Conservation (phyloP, 2,888 invertebrate species). For the Apeira syringaria region DNA sequence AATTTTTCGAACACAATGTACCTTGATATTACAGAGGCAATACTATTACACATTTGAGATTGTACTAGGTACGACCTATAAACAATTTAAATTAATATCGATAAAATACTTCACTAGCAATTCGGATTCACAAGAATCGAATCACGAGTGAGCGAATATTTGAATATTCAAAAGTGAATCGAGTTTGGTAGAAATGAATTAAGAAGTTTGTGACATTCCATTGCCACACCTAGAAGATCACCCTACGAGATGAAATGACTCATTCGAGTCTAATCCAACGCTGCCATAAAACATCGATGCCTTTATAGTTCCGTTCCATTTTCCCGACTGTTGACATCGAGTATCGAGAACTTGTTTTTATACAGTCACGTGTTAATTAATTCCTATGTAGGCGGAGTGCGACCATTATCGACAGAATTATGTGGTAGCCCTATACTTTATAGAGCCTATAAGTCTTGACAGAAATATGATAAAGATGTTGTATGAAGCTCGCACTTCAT, state of each 20-base stretch:
- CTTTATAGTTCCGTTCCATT: constrained; percentile 70
- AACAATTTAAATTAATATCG: constrained; percentile 34
- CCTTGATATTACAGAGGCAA: constrained; percentile 36
- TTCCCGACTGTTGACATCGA: constrained; percentile 67
- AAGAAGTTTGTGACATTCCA: constrained; percentile 42
- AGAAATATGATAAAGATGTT: constrained; percentile 64
- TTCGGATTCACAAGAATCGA: too few relatives aligned
- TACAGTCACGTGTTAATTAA: constrained; percentile 77
- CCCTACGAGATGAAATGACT: constrained; percentile 61
- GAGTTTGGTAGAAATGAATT: constrained; percentile 25
- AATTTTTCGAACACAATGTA: constrained; percentile 44
- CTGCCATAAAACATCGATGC: constrained; percentile 61
- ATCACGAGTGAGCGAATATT: constrained; percentile 17
- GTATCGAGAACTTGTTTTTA: constrained; percentile 67
- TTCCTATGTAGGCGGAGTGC: constrained; percentile 73
- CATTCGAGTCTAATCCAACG: constrained; percentile 66
- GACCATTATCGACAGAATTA: constrained; percentile 75
- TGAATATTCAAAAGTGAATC: too few relatives aligned
- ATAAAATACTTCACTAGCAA: too few relatives aligned
- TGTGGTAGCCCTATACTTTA: constrained; percentile 77
- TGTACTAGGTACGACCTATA: constrained; percentile 41
- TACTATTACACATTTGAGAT: constrained; percentile 44
- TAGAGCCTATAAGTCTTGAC: constrained; percentile 63
- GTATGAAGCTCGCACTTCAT: constrained; percentile 47
- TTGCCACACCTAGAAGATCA: constrained; percentile 52